phyloP scores from a whole-genome alignment of 2,888 invertebrate species.

The Chrysopilus asiliformis region DNA sequence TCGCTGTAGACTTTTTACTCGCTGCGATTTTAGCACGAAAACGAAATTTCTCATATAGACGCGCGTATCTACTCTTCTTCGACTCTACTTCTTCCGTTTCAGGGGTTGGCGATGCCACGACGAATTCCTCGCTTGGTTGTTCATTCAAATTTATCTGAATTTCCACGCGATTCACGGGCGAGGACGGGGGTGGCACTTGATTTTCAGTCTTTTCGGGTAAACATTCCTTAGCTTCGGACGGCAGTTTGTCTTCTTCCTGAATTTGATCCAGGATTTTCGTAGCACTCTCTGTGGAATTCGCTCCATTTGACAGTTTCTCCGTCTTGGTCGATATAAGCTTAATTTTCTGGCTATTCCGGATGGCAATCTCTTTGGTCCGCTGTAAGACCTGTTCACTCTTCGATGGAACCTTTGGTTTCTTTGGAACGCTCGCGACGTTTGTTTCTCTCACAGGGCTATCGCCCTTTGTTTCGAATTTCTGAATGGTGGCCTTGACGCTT shows the following conservation, averaged over 20 bases:
- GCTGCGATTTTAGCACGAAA: constrained; percentile 23
- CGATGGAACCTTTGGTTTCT: constrained; percentile 28
- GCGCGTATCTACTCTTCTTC: constrained; percentile 22
- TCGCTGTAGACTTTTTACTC: constrained; percentile 5
- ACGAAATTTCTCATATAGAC: constrained; percentile 31
- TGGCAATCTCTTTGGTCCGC: constrained; percentile 25
- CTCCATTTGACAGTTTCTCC: not conserved
- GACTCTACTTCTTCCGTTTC: constrained; percentile 12
- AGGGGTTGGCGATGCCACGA: constrained; percentile 10
- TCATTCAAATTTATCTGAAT: constrained; percentile 1
- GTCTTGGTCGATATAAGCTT: too few relatives aligned
- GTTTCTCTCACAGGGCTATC: constrained; percentile 24
- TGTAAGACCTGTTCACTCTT: constrained; percentile 27
- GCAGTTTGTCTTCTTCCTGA: constrained; percentile 1
- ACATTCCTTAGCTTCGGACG: constrained; percentile 4
- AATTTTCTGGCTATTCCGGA: constrained; percentile 13
- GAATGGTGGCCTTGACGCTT: constrained; percentile 11
- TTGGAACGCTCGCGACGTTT: constrained; percentile 10
- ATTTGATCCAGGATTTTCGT: constrained; percentile 1
- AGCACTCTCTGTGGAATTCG: not conserved
- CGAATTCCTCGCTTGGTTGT: constrained; percentile 6
- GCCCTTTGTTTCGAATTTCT: constrained; percentile 19
- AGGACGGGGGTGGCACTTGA: not conserved
- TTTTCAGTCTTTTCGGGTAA: constrained; percentile 4
- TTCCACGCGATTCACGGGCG: not conserved